Evolutionary conservation across 2,888 invertebrate genomes (phyloP).

Genomic region (Drosophila pegasa): DNA sequence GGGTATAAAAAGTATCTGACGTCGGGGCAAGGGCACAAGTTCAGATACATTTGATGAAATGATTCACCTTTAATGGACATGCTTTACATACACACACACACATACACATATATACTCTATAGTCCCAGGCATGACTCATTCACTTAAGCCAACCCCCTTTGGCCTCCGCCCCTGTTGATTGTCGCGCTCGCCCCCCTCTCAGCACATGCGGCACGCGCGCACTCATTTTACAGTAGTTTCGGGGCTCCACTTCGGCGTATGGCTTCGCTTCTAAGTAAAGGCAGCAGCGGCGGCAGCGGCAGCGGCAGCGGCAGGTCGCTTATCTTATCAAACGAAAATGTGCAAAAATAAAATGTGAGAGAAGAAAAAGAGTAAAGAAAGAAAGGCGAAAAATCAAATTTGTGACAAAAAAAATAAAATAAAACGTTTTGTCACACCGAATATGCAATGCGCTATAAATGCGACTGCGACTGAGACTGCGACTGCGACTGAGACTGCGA

Average conservation of each 20-base stretch:
- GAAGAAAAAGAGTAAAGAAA: not conserved
- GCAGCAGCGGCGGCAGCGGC: slow-evolving; percentile 1
- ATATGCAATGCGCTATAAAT: not conserved
- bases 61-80: slow-evolving; percentile 58
- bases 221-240: slow-evolving; percentile 29
- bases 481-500: not conserved
- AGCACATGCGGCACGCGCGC: slow-evolving; percentile 35
- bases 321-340: slow-evolving; percentile 52
- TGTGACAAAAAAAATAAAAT: slow-evolving; percentile 9
- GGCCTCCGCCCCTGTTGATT: not conserved
- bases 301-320: slow-evolving; percentile 9
- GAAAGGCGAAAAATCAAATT: slow-evolving; percentile 10
- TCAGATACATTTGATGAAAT: slow-evolving; percentile 19
- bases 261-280: slow-evolving; percentile 37
- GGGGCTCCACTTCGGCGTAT: slow-evolving; percentile 25
- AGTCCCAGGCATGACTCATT: slow-evolving; percentile 36
- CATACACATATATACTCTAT: not conserved
- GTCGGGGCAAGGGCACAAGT: slow-evolving; percentile 47
- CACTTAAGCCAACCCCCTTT: slow-evolving; percentile 5
- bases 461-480: not conserved
- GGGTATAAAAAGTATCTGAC: slow-evolving; percentile 37
- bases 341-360: slow-evolving; percentile 32
- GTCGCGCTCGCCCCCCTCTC: not conserved
- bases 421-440: not conserved
- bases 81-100: not conserved